A percentile compares a stretch with the other conserved stretches of the same genome.
These are phyloP conservation scores for Bovichtus diacanthus DNA, from an alignment of 2,797 vertebrate species.

Conservation along the genomic window DNA sequence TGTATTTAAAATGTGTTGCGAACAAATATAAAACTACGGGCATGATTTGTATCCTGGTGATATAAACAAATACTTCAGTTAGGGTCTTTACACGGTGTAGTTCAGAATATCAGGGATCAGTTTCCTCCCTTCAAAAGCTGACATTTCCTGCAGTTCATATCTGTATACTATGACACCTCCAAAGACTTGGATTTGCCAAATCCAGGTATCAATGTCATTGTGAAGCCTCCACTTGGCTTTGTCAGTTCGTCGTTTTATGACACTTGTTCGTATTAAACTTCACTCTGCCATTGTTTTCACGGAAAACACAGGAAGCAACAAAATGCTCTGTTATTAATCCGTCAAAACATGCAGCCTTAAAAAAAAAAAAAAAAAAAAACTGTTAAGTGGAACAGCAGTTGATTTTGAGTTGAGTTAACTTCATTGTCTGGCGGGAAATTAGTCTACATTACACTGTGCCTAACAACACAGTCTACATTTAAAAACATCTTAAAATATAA, in stretches of 20 bases:
- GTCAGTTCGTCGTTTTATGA: conserved; percentile 37
- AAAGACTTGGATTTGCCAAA: conserved; percentile 4
- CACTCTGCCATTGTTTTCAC: conserved; percentile 38
- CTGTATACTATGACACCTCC: neutral
- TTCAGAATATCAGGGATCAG: neutral
- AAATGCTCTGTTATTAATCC: conserved; percentile 24
- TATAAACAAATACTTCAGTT: neutral
- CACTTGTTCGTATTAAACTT: conserved; percentile 27
- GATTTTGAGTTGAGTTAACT: no score
- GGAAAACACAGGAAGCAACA: conserved; percentile 8
- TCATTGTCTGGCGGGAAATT: no score
- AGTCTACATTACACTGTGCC: no score
- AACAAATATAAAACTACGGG: neutral
- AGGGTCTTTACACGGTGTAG: neutral
- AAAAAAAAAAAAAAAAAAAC: conserved; percentile 19
- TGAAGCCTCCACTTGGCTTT: conserved; percentile 1
- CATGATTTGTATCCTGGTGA: neutral
- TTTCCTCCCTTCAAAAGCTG: neutral
- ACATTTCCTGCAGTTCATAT: neutral
- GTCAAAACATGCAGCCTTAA: neutral
- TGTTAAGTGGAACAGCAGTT: neutral
- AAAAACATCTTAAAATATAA: no score
- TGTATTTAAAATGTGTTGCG: neutral
- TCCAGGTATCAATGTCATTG: conserved; percentile 15
- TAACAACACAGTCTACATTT: no score